Percentiles rank a stretch among this genome's conserved stretches.
Evolutionary conservation across 2,113 vertebrate genomes (phyloP).

Genomic region (Tragelaphus strepsiceros): DNA sequence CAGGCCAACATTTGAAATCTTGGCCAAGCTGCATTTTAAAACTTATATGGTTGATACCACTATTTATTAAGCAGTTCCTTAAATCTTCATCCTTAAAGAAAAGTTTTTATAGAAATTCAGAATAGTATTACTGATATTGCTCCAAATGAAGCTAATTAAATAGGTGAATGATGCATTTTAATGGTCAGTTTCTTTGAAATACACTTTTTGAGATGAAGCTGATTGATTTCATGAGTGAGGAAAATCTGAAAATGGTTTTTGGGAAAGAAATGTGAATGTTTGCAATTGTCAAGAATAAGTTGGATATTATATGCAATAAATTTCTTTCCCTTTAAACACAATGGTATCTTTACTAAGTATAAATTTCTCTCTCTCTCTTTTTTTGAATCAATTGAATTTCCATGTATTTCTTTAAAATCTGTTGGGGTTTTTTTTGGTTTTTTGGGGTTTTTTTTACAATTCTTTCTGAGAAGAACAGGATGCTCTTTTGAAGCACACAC

Average conservation of each 20-base stretch:
- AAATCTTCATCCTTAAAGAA: background rate
- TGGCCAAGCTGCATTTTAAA: background rate
- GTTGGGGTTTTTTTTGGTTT: background rate
- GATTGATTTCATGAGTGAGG: background rate
- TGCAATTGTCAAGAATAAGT: background rate
- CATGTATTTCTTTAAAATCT: background rate
- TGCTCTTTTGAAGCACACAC: background rate
- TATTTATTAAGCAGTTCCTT: background rate
- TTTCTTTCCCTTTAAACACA: background rate
- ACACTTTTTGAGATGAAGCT: background rate
- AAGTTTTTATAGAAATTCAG: background rate
- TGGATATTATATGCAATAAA: background rate
- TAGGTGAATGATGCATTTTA: background rate
- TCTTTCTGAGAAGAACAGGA: background rate
- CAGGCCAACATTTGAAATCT: background rate
- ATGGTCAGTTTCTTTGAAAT: background rate
- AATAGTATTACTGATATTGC: background rate
- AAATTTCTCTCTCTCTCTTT: background rate
- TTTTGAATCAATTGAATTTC: background rate
- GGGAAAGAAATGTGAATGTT: background rate
- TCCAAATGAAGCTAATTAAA: background rate
- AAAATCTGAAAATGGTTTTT: background rate
- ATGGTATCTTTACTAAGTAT: background rate
- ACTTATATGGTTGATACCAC: background rate
- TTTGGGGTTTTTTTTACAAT: background rate